These are phyloP conservation scores for Mellilla xanthometata DNA, from an alignment of 2,888 invertebrate species.

Conservation along the genomic window DNA sequence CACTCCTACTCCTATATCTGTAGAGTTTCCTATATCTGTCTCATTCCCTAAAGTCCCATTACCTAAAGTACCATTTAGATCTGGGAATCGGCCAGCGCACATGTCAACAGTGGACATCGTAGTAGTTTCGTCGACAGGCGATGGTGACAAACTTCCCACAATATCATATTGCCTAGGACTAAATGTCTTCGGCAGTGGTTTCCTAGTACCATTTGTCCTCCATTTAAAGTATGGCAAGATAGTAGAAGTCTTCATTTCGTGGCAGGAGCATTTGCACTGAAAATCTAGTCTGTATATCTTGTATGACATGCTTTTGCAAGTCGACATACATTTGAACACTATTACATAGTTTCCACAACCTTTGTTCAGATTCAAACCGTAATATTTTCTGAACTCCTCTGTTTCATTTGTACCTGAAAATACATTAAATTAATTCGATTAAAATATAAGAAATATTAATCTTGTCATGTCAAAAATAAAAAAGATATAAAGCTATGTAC, in stretches of 20 bases:
- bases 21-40: too few species aligned
- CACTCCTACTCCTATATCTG: too few species aligned
- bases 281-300: conserved; percentile 52
- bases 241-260: conserved; percentile 53
- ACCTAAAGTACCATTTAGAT: too few species aligned
- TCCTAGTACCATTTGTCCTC: conserved; percentile 59
- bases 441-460: too few species aligned
- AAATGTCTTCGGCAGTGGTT: conserved; percentile 41
- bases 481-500: too few species aligned
- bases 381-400: conserved; percentile 50
- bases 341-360: conserved; percentile 48
- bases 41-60: too few species aligned
- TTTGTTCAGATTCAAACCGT: conserved; percentile 54
- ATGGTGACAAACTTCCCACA: conserved; percentile 53
- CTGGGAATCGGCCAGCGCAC: background rate
- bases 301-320: conserved; percentile 62
- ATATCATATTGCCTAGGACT: conserved; percentile 54
- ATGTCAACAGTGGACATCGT: background rate
- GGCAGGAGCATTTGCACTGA: conserved; percentile 60
- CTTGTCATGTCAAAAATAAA: too few species aligned
- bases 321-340: conserved; percentile 61
- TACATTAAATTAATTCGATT: too few species aligned
- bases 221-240: conserved; percentile 59
- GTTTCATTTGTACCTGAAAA: conserved; percentile 7
- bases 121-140: background rate